Evolutionary conservation across 2,113 vertebrate genomes (phyloP), one percentile per base, ranked within the genome.

Genomic region (Protomyctophum bolini): DNA sequence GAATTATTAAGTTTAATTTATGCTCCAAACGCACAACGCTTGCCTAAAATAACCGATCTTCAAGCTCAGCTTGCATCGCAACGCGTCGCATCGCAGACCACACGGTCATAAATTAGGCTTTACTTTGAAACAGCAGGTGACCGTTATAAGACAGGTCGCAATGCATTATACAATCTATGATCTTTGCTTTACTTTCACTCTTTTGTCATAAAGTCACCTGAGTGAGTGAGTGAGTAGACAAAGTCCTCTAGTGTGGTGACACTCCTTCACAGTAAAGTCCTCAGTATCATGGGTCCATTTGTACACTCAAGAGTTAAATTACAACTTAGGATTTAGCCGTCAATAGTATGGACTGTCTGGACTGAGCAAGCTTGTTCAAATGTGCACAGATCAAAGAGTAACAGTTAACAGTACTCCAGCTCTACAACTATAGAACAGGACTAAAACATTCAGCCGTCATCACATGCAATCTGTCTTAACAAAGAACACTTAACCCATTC

Each of bases 61-160:
- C 33, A 41, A 41, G 33, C 33, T 41, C 3, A 41, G 33, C 33
- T 41, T 41, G 33, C 33, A 41, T 41, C 33, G 5, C 33, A 41
- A 41, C 33, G 33, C 5, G 33, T 41, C 33, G 5, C 33, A 41
- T 41, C 5, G 21, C 21, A 21, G 21, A 21, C 21, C 21, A 21
- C 21, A 21, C 21, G 21, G 21, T 21, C 21, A 21, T 21, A 21
- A 21, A 21, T 21, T 21, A 21, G 21, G 21, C 21, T 21, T 21
- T 21, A 74, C 76, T 71, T 66, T 64, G 73, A 60, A 68, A 6
- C 67, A 73, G 77, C 80, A 78, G 68, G 69, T 60, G 72, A 83
- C 73, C 76, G 76, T 58, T 77, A 29, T 51, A 10, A 29, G 70
- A 83, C 21, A 41, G 71, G 56, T 72, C 57, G 10, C 10, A 15